Conservation (phyloP, 1,140 invertebrate species). For the Chlorops oryzae region DNA sequence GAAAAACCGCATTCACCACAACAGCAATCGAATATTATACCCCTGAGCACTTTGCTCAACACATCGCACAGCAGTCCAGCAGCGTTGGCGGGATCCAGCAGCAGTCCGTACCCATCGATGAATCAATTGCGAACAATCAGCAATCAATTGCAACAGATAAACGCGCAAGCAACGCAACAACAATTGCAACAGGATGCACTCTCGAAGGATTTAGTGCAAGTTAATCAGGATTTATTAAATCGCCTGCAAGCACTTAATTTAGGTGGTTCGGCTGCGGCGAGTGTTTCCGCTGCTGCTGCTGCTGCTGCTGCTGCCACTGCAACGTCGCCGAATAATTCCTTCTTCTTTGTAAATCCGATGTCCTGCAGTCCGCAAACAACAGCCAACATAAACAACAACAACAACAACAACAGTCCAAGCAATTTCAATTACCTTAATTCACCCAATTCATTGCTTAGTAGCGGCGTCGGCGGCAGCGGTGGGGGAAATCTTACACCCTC, state of each 20-base stretch:
- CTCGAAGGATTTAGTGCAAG: constrained; percentile 44
- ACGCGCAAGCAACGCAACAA: constrained; percentile 24
- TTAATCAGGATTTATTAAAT: constrained; percentile 54
- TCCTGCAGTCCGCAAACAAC: constrained; percentile 37
- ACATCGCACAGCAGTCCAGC: background rate
- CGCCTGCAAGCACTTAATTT: constrained; percentile 53
- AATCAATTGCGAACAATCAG: constrained; percentile 41
- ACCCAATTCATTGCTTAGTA: constrained; percentile 21
- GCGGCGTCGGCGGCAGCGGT: too few species aligned
- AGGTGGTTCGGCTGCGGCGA: constrained; percentile 22
- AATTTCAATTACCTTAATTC: constrained; percentile 39
- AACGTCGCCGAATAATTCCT: constrained; percentile 32
- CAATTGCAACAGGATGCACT: constrained; percentile 35
- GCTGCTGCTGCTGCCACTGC: background rate
- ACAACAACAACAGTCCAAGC: constrained; percentile 12
- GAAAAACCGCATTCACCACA: constrained; percentile 9
- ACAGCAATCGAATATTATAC: constrained; percentile 14
- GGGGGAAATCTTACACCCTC: constrained; percentile 32
- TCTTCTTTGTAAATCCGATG: constrained; percentile 44
- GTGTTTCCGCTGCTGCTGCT: constrained; percentile 18
- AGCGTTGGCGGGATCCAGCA: background rate
- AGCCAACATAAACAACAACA: constrained; percentile 27
- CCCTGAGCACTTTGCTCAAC: constrained; percentile 13
- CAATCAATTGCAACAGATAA: constrained; percentile 35
- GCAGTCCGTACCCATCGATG: constrained; percentile 34